Percentiles rank a stretch among this genome's conserved stretches.
Evolutionary conservation across 2,888 invertebrate species (phyloP).

Genomic region (Chironomus riparius): DNA sequence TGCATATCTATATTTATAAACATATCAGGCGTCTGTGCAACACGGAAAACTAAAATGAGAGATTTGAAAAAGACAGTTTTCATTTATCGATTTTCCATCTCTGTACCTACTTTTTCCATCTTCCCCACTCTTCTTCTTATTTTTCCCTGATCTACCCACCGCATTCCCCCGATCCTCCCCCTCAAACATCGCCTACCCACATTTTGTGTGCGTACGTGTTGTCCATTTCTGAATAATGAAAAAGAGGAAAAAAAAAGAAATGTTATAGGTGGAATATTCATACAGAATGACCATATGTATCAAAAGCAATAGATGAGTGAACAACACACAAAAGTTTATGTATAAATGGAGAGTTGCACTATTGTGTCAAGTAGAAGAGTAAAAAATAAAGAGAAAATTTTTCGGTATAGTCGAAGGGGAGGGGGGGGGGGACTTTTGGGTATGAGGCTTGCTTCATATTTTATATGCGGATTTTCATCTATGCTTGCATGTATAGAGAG

Average conservation of each 20-base stretch:
- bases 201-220: constrained; percentile 25
- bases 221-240: constrained; percentile 15
- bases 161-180: too few species aligned
- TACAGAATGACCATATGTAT: constrained; percentile 14
- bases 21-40: constrained; percentile 7
- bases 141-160: not conserved
- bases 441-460: not conserved
- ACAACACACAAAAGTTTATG: constrained; percentile 14
- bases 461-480: constrained; percentile 10
- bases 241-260: constrained; percentile 1
- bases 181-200: not conserved
- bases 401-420: too few species aligned
- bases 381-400: not conserved
- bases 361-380: not conserved
- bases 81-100: constrained; percentile 24
- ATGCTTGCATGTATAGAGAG: not conserved
- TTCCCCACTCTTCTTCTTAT: not conserved
- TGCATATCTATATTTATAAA: too few species aligned
- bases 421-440: not conserved
- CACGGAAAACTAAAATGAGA: constrained; percentile 16
- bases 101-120: not conserved
- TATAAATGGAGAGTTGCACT: constrained; percentile 1
- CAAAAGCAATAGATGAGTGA: constrained; percentile 19
- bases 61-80: constrained; percentile 26
- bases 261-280: not conserved